Evolutionary conservation across 2,888 invertebrate species (phyloP), one percentile per base, ranked within the genome.

Genomic region (Catocala fraxini): DNA sequence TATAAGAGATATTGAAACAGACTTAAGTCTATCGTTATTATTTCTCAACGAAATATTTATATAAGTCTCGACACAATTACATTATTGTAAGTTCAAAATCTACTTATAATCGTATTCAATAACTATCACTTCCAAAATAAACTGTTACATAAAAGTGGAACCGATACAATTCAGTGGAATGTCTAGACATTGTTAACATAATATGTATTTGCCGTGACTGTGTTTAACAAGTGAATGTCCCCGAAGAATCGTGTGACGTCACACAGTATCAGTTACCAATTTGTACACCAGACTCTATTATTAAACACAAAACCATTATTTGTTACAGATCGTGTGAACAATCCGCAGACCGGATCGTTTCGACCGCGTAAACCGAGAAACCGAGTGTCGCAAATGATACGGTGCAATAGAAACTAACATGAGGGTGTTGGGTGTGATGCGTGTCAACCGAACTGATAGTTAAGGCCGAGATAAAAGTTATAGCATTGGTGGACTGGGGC

Each of bases 271-370:
- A 59, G 66, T 81, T 81, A 80, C 76, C 76, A 78, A 79, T 79
- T 80, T 80, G 81, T 84, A 74, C 63, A 77, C 67, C 71, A 73
- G 68, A 75, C 73, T 75, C 83, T 85, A 85, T 86, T 82, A 86
- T 81, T 88, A 87, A 90, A 71, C 83, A 79, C 77, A 77, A 83
- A 82, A 82, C 83, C 79, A 77, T 88, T 87, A 79, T 80, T 91
- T 89, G 91, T 92, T 92, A 76, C 92, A 90, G 91, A 89, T 88
- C 84, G 84, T 82, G 87, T 85, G 84, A 85, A 84, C 82, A 74
- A 81, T 81, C 88, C 84, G 81, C 86, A 82, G 83, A 76, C 73
- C 81, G 78, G 81, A 81, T 80, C 83, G 83, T 79, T 84, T 87
- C 87, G 79, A 88, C 88, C 84, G 79, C 77, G 79, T 68, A 85